These are phyloP conservation scores for Corythucha ciliata DNA, from an alignment of 2,888 invertebrate species.

Conservation along the genomic window DNA sequence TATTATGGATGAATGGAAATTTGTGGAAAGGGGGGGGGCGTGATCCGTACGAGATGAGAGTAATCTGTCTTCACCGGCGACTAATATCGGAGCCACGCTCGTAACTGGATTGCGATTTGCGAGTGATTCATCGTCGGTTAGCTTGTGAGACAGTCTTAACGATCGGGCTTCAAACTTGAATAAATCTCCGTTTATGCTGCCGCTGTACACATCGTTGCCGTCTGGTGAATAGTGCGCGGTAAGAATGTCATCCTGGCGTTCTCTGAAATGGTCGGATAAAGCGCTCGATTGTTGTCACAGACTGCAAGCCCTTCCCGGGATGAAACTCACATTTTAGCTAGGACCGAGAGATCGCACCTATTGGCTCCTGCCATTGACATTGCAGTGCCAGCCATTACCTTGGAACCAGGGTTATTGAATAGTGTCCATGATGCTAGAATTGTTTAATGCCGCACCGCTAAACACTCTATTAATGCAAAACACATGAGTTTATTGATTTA, in stretches of 20 bases:
- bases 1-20: background rate
- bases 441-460: too few relatives aligned
- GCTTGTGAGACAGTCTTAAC: conserved; percentile 9
- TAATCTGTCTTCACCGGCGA: conserved; percentile 9
- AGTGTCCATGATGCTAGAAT: too few relatives aligned
- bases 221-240: conserved; percentile 17
- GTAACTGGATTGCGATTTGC: conserved; percentile 18
- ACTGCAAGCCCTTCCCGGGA: too few relatives aligned
- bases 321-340: too few relatives aligned
- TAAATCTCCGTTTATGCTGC: conserved; percentile 20
- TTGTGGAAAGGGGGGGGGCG: background rate
- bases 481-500: too few relatives aligned
- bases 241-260: conserved; percentile 13
- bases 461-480: too few relatives aligned
- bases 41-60: conserved; percentile 17
- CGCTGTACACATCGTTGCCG: conserved; percentile 16
- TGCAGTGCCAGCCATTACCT: too few relatives aligned
- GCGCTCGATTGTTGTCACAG: too few relatives aligned
- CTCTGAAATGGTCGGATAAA: background rate
- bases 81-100: conserved; percentile 9
- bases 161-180: conserved; percentile 16
- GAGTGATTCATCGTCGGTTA: conserved; percentile 19
- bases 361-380: too few relatives aligned
- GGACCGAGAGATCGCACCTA: too few relatives aligned
- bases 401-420: too few relatives aligned